Evolutionary conservation across 2,888 invertebrate genomes (phyloP), one percentile per base, ranked within the genome.

Genomic region (Eupeodes luniger): DNA sequence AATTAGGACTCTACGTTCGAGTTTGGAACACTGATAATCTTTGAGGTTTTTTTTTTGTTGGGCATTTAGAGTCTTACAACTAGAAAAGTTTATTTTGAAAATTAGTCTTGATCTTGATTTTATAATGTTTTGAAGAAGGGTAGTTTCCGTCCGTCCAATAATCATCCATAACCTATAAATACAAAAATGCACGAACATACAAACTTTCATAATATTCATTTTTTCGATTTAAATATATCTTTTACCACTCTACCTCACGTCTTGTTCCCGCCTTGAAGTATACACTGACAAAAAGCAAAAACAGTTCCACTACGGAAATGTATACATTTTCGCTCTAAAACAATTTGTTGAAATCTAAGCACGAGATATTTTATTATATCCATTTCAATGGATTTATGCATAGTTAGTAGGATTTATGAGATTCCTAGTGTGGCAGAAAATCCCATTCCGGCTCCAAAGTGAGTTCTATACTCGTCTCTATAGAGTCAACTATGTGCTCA

Each of bases 321-420:
- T 75, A 88, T 88, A 88, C 70, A 88, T 88, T 66, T 88, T 88
- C 77, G 69, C 53, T 81, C 74, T 75, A 85, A 85, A 88, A 85
- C 88, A 88, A 88, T 88, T 88, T 88, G 88, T 75, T 85, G 85
- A 88, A 88, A 85, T 88, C 85, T 88, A 78, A 85, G 88, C 88
- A 85, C 81, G 78, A 88, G 85, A 85, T 88, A 88, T 85, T 88
- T 88, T 88, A 88, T 88, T 85, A 88, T 88, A 85, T 78, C 84
- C 81, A 85, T 88, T 85, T 75, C 59, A 78, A 75, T 88, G 66
- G 78, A 85, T 84, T 88, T 88, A 88, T 85, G 81, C 74, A 81
- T 64, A 81, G 67, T 19, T 74, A 55, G 75, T 69, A 44, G 85
- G 78, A 88, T 88, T 88, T 88, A 88, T 88, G 85, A 85, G 85